Conservation (phyloP, 2,888 invertebrate genomes). For the Drosophila demipolita region DNA sequence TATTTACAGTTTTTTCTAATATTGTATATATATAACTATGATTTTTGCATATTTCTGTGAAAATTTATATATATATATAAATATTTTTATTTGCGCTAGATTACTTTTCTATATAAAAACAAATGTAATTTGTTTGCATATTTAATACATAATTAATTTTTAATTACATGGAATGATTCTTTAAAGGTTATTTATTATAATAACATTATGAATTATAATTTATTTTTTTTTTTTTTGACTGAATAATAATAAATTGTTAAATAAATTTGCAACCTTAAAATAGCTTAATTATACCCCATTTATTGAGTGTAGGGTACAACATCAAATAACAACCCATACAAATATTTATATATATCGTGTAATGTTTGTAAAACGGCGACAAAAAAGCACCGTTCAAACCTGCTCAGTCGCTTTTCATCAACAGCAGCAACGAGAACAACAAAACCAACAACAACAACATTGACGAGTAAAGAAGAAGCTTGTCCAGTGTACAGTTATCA, state of each 20-base stretch:
- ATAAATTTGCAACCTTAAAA: not conserved
- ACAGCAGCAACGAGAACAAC: not conserved
- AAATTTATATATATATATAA: not conserved
- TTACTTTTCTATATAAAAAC: not conserved
- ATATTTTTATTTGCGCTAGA: not conserved
- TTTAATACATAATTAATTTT: too few species aligned
- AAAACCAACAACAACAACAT: conserved; percentile 8
- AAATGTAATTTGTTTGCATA: not conserved
- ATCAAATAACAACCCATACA: not conserved
- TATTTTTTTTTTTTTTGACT: not conserved
- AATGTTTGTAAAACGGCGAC: conserved; percentile 42
- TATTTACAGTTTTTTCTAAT: too few species aligned
- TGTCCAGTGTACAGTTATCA: conserved; percentile 19
- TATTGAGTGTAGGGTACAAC: not conserved
- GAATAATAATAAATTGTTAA: too few species aligned
- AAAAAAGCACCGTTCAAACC: conserved; percentile 54
- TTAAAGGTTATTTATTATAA: not conserved
- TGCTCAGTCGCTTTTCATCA: conserved; percentile 50
- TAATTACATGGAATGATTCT: too few species aligned
- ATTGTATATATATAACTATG: not conserved
- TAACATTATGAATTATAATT: not conserved
- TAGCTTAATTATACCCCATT: not conserved
- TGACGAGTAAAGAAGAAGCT: conserved; percentile 4
- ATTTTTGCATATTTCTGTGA: not conserved
- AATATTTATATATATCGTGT: conserved; percentile 26